Base-by-base conservation (phyloP, 2,888 invertebrate species). In the Auanema sp. region DNA sequence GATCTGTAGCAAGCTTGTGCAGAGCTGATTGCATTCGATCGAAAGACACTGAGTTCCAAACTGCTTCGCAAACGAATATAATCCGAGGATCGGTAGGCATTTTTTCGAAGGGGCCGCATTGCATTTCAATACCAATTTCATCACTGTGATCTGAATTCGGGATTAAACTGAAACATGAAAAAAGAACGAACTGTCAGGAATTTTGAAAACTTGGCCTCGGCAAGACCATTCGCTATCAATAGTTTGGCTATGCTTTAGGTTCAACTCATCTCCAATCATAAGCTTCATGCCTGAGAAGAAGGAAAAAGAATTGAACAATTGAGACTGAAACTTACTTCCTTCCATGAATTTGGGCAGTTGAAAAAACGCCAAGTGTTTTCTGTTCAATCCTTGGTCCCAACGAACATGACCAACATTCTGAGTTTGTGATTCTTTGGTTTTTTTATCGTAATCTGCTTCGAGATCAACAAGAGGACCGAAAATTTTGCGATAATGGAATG, bases 321-420 rank as follows among this genome's bases (percentile, higher is more conserved):
- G 11, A 64, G n/a, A n/a, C n/a, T n/a, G n/a, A n/a, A 41, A 65
- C 75, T 47, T 52, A 82, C 81, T 80, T 87, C 88, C 89, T 65
- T 95, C 95, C 83, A 96, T 93, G 2, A 96, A 94, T 86, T 96
- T 96, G 2, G 96, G 93, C 58, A 99, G 87, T 58, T 92, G 92
- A 84, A 99, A 98, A 85, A 94, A 97, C 0, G 97, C 97, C 61
- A 95, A 93, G 0, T 92, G 92, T 84, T 97, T 96, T 86, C 97
- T 97, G 84, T 98, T 98, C 24, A 99, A 88, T 0, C 97, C 97
- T 11, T 95, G 91, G 83, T 98, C 97, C 98, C 98, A 99, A 58
- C 97, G 90, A 1, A 98, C 96, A 83, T 94, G 92, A 65, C 98
- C 94, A 77, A 95, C 95, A 80, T 96, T 95, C 85, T 72, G 72